A percentile compares a stretch with the other conserved stretches of the same genome.
Conservation (phyloP, 1,140 invertebrate species). For the Procambarus virginalis region DNA sequence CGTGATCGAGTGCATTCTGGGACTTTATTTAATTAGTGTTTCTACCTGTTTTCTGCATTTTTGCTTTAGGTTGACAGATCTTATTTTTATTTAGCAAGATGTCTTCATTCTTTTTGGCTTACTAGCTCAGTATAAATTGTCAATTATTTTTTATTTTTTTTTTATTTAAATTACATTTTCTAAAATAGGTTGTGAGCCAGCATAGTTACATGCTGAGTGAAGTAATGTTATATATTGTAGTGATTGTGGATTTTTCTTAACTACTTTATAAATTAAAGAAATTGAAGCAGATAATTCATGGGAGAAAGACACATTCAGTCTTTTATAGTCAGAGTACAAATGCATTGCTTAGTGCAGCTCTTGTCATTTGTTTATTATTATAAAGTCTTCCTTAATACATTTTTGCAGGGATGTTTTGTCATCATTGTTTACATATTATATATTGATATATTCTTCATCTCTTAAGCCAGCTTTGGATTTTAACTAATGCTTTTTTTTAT, state of each 20-base stretch:
- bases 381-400: not conserved
- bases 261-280: not conserved
- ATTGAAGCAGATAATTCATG: not conserved
- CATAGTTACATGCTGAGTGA: not conserved
- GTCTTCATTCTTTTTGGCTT: not conserved
- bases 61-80: not conserved
- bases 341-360: not conserved
- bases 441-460: not conserved
- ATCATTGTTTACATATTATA: not conserved
- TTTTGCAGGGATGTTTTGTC: constrained; percentile 4
- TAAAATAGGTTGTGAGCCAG: not conserved
- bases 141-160: not conserved
- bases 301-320: not conserved
- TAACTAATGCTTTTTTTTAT: not conserved
- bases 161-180: not conserved
- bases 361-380: not conserved
- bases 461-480: not conserved
- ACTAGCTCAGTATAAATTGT: not conserved
- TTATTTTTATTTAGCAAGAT: not conserved
- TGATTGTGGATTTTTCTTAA: not conserved
- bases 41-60: not conserved
- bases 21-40: too few species aligned
- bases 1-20: not conserved
- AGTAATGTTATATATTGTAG: not conserved
- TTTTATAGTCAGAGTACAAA: not conserved